Evolutionary conservation across 2,888 invertebrate species (phyloP).

Genomic region (Agrotis segetum): DNA sequence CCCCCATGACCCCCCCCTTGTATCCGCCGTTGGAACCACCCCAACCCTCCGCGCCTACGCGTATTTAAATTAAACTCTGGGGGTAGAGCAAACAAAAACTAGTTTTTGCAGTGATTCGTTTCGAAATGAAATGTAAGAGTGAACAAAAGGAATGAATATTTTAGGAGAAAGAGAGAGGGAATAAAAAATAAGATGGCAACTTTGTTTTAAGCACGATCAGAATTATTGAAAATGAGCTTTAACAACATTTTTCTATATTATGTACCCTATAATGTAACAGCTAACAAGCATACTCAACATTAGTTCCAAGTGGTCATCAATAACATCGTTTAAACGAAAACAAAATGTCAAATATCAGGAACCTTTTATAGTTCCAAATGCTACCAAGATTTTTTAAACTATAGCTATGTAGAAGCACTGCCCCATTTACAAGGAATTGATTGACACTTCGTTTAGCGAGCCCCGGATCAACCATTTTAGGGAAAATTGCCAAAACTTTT

Average conservation of each 20-base stretch:
- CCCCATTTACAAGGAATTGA: constrained; percentile 53
- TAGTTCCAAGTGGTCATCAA: constrained; percentile 22
- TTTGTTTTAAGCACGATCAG: no score
- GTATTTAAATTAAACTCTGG: neutral
- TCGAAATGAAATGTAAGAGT: no score
- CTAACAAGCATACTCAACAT: neutral
- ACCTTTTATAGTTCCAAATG: constrained; percentile 9
- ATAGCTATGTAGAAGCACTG: constrained; percentile 17
- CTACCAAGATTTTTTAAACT: constrained; percentile 4
- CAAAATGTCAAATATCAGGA: constrained; percentile 1
- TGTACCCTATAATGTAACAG: neutral
- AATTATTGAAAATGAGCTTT: neutral
- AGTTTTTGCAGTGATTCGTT: no score
- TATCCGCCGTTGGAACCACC: no score
- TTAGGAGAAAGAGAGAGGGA: no score
- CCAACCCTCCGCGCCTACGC: neutral
- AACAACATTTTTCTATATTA: neutral
- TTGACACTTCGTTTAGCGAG: constrained; percentile 58
- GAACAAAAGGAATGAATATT: no score
- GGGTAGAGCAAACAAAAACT: no score
- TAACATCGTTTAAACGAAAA: constrained; percentile 19
- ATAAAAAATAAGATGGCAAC: no score
- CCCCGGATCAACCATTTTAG: constrained; percentile 27
- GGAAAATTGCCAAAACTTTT: constrained; percentile 53
- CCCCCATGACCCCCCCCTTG: no score